A percentile compares a stretch with the other conserved stretches of the same genome.
These are phyloP conservation scores for Gadopsis marmoratus DNA, from an alignment of 2,797 vertebrate species.

Conservation along the genomic window DNA sequence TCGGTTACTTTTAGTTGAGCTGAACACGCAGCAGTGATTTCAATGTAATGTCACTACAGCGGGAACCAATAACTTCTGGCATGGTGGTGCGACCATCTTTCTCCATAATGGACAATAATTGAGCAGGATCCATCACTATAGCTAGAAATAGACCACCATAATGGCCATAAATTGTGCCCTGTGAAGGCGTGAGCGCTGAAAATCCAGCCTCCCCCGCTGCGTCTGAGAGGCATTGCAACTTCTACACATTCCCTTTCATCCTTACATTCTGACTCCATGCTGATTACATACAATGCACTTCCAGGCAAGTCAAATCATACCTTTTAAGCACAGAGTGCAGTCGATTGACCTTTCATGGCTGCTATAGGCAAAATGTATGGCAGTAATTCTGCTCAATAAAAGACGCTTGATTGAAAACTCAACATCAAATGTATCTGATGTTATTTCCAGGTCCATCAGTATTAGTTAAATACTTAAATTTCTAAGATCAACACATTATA, in stretches of 20 bases:
- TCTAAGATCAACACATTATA: conserved; percentile 15
- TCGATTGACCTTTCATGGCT: conserved; percentile 56
- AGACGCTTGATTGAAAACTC: conserved; percentile 40
- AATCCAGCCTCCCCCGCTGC: conserved; percentile 77
- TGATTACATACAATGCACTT: conserved; percentile 79
- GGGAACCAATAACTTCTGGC: conserved; percentile 82
- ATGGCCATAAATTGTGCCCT: conserved; percentile 89
- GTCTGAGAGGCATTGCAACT: conserved; percentile 78
- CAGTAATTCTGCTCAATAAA: conserved; percentile 41
- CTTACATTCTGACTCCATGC: conserved; percentile 79
- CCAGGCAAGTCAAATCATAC: conserved; percentile 76
- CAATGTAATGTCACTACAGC: conserved; percentile 81
- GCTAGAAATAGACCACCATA: conserved; percentile 87
- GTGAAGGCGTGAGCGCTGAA: conserved; percentile 81
- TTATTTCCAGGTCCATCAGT: conserved; percentile 34
- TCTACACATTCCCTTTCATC: conserved; percentile 71
- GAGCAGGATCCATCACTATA: conserved; percentile 93
- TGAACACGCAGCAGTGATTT: conserved; percentile 79
- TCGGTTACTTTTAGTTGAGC: conserved; percentile 56
- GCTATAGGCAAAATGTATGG: conserved; percentile 23
- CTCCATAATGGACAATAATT: conserved; percentile 96
- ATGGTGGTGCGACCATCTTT: conserved; percentile 87
- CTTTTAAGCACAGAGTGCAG: conserved; percentile 66
- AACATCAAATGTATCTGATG: conserved; percentile 25
- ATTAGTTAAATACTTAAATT: conserved; percentile 11